These are phyloP conservation scores for Phrynocephalus versicolor DNA, from an alignment of 2,113 vertebrate species.

Conservation along the genomic window DNA sequence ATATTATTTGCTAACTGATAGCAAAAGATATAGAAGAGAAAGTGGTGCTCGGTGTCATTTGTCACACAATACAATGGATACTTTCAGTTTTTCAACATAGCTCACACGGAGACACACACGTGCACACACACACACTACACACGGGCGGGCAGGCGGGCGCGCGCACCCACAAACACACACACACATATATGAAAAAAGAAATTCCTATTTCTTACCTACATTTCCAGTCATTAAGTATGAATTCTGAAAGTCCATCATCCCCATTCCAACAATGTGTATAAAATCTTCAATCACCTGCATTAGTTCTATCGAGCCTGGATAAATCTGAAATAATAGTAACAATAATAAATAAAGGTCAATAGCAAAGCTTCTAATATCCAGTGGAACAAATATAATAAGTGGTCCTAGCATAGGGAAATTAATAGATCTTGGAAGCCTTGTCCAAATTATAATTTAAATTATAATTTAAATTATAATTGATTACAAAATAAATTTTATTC, in stretches of 20 bases:
- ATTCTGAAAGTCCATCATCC: constrained; percentile 99
- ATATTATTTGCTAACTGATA: background rate
- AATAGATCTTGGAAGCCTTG: background rate
- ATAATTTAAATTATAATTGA: background rate
- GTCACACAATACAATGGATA: constrained; percentile 38
- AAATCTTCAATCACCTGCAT: constrained; percentile 99
- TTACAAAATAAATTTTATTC: constrained; percentile 22
- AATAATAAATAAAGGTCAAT: constrained; percentile 56
- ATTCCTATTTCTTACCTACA: constrained; percentile 90
- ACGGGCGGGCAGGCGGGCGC: too few relatives aligned
- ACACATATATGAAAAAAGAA: constrained; percentile 35
- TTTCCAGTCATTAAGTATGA: constrained; percentile 99
- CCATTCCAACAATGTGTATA: constrained; percentile 98
- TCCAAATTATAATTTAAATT: fast-evolving
- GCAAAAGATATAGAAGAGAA: background rate
- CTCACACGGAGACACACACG: constrained; percentile 57
- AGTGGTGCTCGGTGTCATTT: background rate
- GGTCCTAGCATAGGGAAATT: constrained; percentile 10
- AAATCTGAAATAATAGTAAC: constrained; percentile 89
- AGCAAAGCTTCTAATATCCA: background rate
- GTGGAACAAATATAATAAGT: constrained; percentile 7
- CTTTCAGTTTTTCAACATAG: constrained; percentile 67
- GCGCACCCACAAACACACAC: too few relatives aligned
- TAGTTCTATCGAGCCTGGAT: constrained; percentile 95
- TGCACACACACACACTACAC: too few relatives aligned